Evolutionary conservation across 2,888 invertebrate genomes (phyloP).

Genomic region (Zhengitettix transpicula): DNA sequence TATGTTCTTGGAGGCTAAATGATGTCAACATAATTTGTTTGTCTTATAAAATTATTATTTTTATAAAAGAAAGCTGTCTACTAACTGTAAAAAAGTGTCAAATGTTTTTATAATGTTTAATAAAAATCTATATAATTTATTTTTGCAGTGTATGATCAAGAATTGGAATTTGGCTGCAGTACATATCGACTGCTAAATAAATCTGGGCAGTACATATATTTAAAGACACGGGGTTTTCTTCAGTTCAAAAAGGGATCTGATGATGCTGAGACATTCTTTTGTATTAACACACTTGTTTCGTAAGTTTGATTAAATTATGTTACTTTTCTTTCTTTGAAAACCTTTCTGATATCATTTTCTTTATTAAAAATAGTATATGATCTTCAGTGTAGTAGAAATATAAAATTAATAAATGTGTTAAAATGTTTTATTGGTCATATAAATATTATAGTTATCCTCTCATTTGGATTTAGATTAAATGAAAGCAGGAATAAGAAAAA

Average conservation of each 20-base stretch:
- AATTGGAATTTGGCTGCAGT: constrained; percentile 69
- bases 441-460: no score
- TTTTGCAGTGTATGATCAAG: constrained; percentile 62
- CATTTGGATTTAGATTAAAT: no score
- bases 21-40: no score
- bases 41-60: no score
- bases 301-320: constrained; percentile 20
- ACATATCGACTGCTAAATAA: constrained; percentile 69
- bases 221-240: constrained; percentile 67
- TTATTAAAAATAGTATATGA: neutral
- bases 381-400: no score
- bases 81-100: no score
- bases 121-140: constrained; percentile 9
- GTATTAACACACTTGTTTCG: constrained; percentile 59
- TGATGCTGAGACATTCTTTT: constrained; percentile 65
- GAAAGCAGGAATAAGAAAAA: no score
- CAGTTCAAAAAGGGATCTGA: constrained; percentile 60
- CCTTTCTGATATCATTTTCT: neutral
- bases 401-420: no score
- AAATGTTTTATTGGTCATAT: no score
- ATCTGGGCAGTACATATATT: constrained; percentile 70
- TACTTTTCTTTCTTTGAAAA: neutral
- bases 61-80: no score
- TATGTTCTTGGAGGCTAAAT: neutral
- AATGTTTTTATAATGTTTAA: neutral